phyloP scores from a whole-genome alignment of 2,888 invertebrate genomes.

The Ectemnius lituratus region DNA sequence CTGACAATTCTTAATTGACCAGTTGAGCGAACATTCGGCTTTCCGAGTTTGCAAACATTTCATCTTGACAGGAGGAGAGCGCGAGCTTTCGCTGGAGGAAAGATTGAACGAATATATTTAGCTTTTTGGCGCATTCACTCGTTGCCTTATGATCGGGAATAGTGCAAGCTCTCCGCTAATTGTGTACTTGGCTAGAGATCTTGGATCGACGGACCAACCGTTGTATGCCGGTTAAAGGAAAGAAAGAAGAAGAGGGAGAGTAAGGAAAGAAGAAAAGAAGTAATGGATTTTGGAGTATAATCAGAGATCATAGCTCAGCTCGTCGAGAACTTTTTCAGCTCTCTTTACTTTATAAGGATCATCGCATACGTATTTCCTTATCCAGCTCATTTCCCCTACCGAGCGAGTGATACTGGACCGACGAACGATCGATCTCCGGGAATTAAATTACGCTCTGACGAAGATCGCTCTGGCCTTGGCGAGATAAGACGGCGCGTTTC shows the following conservation, averaged over 20 bases:
- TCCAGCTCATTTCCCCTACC: constrained; percentile 2
- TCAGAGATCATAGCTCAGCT: constrained; percentile 18
- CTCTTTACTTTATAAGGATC: constrained; percentile 38
- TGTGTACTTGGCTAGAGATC: constrained; percentile 9
- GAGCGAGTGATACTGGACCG: background rate
- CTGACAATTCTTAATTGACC: background rate
- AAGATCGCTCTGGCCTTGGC: background rate
- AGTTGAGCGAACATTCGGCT: constrained; percentile 25
- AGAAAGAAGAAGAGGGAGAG: background rate
- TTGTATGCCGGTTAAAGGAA: constrained; percentile 21
- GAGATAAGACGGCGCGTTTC: background rate
- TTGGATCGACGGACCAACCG: constrained; percentile 16
- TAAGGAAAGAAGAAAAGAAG: background rate
- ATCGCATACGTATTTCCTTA: constrained; percentile 16
- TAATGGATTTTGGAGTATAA: background rate
- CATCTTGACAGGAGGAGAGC: background rate
- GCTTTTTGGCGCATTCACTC: constrained; percentile 19
- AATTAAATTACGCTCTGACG: background rate
- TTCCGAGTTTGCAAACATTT: no score
- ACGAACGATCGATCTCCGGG: constrained; percentile 27
- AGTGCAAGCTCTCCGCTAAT: constrained; percentile 31
- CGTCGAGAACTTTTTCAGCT: constrained; percentile 29
- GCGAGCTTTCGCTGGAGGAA: background rate
- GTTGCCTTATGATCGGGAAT: constrained; percentile 42
- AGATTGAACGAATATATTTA: constrained; percentile 8